Percentiles rank a stretch among this genome's conserved stretches.
Conservation (phyloP, 2,797 vertebrate species). For the Steatocranus sp. region DNA sequence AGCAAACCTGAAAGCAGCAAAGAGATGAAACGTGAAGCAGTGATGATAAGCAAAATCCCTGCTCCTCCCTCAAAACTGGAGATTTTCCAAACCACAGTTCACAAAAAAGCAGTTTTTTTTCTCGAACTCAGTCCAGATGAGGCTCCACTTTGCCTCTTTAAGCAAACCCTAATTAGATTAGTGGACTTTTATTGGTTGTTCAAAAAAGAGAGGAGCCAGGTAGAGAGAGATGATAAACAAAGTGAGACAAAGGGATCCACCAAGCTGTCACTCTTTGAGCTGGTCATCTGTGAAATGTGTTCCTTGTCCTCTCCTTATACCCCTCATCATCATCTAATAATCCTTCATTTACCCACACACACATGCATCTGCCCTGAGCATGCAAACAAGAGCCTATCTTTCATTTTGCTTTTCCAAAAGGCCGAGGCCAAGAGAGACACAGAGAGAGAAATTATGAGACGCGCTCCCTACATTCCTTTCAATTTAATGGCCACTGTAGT, state of each 20-base stretch:
- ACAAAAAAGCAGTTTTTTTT: background rate
- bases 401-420: constrained; percentile 59
- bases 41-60: background rate
- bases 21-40: background rate
- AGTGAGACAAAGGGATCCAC: constrained; percentile 5
- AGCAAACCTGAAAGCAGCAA: background rate
- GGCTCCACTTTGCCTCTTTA: constrained; percentile 63
- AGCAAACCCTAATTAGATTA: constrained; percentile 67
- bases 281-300: constrained; percentile 42
- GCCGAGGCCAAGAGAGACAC: constrained; percentile 54
- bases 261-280: constrained; percentile 59
- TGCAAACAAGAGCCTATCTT: constrained; percentile 61
- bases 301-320: constrained; percentile 31
- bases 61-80: background rate
- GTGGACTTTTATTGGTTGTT: constrained; percentile 52
- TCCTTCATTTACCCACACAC: background rate
- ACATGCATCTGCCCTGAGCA: background rate
- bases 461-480: constrained; percentile 55
- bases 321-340: constrained; percentile 48
- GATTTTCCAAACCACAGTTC: constrained; percentile 15
- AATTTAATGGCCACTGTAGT: constrained; percentile 59
- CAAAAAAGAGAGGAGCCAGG: constrained; percentile 17
- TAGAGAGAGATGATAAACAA: background rate
- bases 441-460: constrained; percentile 57
- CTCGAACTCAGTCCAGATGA: constrained; percentile 9